Conservation (phyloP, 2,888 invertebrate genomes). For the Hoplodrina blanda region DNA sequence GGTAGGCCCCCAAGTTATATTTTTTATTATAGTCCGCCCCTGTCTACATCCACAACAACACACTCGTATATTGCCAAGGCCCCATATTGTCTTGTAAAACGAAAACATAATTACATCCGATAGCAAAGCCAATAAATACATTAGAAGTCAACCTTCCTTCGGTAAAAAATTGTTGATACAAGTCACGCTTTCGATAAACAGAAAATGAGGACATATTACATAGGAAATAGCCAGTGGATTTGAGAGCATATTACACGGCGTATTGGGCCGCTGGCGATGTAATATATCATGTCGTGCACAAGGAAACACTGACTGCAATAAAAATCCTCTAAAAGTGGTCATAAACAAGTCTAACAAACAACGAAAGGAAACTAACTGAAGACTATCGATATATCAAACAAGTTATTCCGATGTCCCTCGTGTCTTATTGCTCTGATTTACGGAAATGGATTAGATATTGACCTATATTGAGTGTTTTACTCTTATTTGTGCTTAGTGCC, state of each 20-base stretch:
- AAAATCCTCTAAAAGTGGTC: slow-evolving; percentile 72
- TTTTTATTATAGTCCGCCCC: no score
- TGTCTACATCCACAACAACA: slow-evolving; percentile 4
- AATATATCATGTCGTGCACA: slow-evolving; percentile 76
- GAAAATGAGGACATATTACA: slow-evolving; percentile 74
- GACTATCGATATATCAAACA: slow-evolving; percentile 62
- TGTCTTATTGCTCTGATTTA: slow-evolving; percentile 42
- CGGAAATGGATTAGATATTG: slow-evolving; percentile 43
- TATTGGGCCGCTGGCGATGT: slow-evolving; percentile 74
- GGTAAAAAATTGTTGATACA: slow-evolving; percentile 72
- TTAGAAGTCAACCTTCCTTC: slow-evolving; percentile 43
- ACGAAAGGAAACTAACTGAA: slow-evolving; percentile 52
- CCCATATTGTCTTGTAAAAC: slow-evolving; percentile 44
- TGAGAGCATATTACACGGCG: slow-evolving; percentile 71
- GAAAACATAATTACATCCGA: slow-evolving; percentile 61
- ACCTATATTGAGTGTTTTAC: slow-evolving; percentile 26
- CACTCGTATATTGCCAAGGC: background rate
- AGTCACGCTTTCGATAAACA: slow-evolving; percentile 85
- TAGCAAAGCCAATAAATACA: slow-evolving; percentile 66
- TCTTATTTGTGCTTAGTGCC: slow-evolving; percentile 11
- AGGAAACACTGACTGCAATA: slow-evolving; percentile 72
- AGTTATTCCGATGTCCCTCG: slow-evolving; percentile 39
- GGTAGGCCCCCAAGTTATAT: no score
- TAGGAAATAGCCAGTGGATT: slow-evolving; percentile 74
- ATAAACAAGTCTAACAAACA: slow-evolving; percentile 71